Base-by-base conservation (phyloP, 35 echinoderm and acorn worm genomes). In the Eucidaris tribuloides region DNA sequence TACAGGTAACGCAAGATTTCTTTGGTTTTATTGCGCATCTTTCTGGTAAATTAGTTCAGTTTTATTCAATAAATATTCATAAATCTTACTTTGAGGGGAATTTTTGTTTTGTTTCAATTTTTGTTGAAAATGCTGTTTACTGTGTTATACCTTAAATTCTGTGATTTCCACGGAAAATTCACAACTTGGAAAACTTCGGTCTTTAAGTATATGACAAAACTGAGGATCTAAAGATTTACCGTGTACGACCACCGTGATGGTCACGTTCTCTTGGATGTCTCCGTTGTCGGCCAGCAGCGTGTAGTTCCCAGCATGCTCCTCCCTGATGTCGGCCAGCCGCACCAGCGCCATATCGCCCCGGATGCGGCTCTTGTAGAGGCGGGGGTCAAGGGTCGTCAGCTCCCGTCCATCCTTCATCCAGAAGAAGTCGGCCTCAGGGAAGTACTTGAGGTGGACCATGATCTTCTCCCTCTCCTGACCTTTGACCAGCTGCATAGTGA, bases 401-500 rank as follows among this genome's bases (percentile, higher is more conserved):
- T 80, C 80, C 34, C 58, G 36, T 9, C 80, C 85, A 31, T 94
- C 91, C 70, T 94, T 94, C 13, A 89, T 79, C 91, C 91, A 94
- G 81, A 38, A 57, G 76, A 89, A 88, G 4, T 76, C 43, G 19
- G 91, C 85, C 29, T 57, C 31, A 22, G 85, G 85, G 32, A 80
- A 88, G 58, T 39, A 79, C 42, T 81, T 27, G 15, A 88, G 31
- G 25, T 48, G 58, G 42, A 80, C 78, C 58, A 45, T 29, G 62
- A 88, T 88, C 14, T 58, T 34, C 1, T 63, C 39, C 5, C 62
- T 49, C 5, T 81, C 60, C 19, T 36, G 42, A 6, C 77, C 85
- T 34, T 60, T 79, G 0, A 79, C 19, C 0, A 88, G 76, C 3
- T 81, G 76, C 14, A 88, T 43, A 15, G 17, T 5, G 18, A 50